Evolutionary conservation across 2,797 vertebrate genomes (phyloP), one percentile per base, ranked within the genome.

Genomic region (Karalla daura): DNA sequence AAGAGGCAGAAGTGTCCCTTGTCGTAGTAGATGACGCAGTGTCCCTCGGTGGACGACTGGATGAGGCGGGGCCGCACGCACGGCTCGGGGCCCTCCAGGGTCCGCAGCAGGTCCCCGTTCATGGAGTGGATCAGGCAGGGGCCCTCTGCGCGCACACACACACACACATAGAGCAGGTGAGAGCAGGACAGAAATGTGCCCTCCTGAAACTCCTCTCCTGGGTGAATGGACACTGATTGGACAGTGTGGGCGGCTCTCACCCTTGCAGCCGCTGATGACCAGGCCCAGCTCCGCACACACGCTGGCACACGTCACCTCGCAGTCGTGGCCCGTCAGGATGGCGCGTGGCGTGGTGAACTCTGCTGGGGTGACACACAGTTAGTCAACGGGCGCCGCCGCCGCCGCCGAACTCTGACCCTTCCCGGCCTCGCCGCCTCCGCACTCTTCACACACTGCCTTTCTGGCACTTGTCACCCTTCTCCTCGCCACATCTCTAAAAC

Each of bases 81-180:
- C 58, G 77, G 86, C 78, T 94, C 94, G 0, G 96, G 95, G 62
- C 90, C 94, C 80, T 97, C 96, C 84, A 99, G 89, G 7, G 97
- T 96, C 80, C 97, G 94, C 84, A 99, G 87, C 54, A 99, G 93
- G 93, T 99, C 98, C 83, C 98, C 98, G 90, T 98, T 99, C 96
- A 99, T 99, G 87, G 98, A 98, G 94, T 99, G 98, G 94, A 99
- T 95, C 92, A 99, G 94, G 88, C 98, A 99, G 23, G 96, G 96
- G 79, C 98, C 98, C 94, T 98, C 98, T 99, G 79, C 1, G 51
- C 2, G 62, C 23, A 63, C 8, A 68, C 0, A n/a, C n/a, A n/a
- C n/a, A n/a, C n/a, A n/a, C n/a, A n/a, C n/a, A n/a, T n/a, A n/a
- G n/a, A n/a, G n/a, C n/a, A n/a, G n/a, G n/a, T n/a, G n/a, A n/a